Conservation (phyloP, 2,797 vertebrate species). For the Halcyon leucocephala region DNA sequence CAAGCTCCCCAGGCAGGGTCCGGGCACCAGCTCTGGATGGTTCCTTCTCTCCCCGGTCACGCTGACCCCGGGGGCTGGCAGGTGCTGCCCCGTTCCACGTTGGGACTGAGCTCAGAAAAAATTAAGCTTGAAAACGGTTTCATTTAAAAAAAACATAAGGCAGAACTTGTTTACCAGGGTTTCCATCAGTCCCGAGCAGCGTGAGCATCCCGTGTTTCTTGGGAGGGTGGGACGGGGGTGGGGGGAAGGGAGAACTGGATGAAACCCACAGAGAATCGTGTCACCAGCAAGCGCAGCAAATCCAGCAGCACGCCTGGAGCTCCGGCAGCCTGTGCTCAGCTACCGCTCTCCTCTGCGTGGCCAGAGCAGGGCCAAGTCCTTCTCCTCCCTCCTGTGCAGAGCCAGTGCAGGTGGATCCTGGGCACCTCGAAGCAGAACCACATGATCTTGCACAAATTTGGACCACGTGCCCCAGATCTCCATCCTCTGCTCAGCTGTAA, state of each 20-base stretch:
- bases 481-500: rapidly evolving
- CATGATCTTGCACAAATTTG: rapidly evolving
- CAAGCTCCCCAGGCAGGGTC: neutral
- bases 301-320: neutral
- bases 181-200: neutral
- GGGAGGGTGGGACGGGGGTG: neutral
- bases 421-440: neutral
- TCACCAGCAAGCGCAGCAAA: neutral
- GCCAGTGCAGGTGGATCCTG: rapidly evolving
- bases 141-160: neutral
- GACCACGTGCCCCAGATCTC: rapidly evolving
- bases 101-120: neutral
- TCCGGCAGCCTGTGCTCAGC: neutral
- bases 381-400: rapidly evolving
- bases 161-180: conserved; percentile 18
- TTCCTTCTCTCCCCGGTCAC: neutral
- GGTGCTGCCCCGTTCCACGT: neutral
- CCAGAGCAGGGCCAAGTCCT: rapidly evolving
- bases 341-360: neutral
- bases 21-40: too few relatives aligned
- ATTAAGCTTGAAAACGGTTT: neutral
- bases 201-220: neutral
- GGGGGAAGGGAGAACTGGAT: conserved; percentile 49
- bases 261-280: neutral
- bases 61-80: rapidly evolving